Evolutionary conservation across 2,797 vertebrate genomes (phyloP), one percentile per base, ranked within the genome.

Genomic region (Rhinatrema bivittatum): DNA sequence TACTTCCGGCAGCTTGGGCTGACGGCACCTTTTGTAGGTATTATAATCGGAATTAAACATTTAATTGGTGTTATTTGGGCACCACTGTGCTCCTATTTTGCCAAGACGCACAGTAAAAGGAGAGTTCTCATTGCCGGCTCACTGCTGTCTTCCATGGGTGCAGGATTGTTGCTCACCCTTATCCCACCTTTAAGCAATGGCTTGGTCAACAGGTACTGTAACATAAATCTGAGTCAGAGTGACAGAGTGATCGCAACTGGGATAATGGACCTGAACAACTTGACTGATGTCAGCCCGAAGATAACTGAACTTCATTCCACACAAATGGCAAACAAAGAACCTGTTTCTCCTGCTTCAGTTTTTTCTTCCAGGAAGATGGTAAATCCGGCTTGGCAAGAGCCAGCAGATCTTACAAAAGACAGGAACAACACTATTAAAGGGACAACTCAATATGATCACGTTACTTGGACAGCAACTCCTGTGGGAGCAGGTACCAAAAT

Each of bases 1-100:
- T 93, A 87, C 73, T 72, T 94, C 43, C 53, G 87, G 20, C 78
- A 85, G 31, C 80, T 91, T 42, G 91, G 90, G 31, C 59, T 96
- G 48, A 56, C 70, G 1, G 82, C 88, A 1, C 50, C 76, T 6
- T 86, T 88, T 74, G 81, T 82, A 0, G 91, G 93, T 44, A 20
- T 82, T 40, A 27, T 87, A 44, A 82, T 91, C 81, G 89, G 82
- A 1, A 50, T 79, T n/a, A 84, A 72, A 43, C 76, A 86, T 50
- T 45, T 87, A 18, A 27, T 87, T 9, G 52, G 69, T 0, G 65
- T 88, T 39, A 35, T 78, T 27, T 88, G 88, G 85, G 67, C 75
- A 9, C 88, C 88, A 0, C 10, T 66, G 17, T 70, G 78, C 3
- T 71, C 78, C 36, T 53, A 79, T 45, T 76, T 89, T 26, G 76